Base-by-base conservation (phyloP, 1,140 invertebrate genomes). In the Drosophila triauraria region DNA sequence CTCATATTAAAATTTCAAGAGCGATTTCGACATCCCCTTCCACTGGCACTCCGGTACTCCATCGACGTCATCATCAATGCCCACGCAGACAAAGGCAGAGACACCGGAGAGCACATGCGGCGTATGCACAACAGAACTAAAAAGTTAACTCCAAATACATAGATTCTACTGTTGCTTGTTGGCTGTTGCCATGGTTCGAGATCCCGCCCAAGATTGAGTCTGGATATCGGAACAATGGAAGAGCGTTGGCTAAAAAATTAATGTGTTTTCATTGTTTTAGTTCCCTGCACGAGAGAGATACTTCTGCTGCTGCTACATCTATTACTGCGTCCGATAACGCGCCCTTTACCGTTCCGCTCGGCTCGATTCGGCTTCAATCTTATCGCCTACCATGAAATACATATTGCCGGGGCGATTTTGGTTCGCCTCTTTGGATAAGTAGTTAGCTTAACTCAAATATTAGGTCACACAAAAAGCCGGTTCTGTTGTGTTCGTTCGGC, bases 401-500 rank as follows among this genome's bases (percentile, higher is more conserved):
- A 25, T 20, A 59, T 61, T 48, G 32, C 23, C 46, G 48, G 42
- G 35, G 51, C 59, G 71, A 63, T 38, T 58, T 77, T 53, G 35
- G 42, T 42, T 58, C 38, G 70, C 17, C 53, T 62, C 81, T 64
- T 85, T 81, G 78, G 74, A 67, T 74, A 81, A 78, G 78, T 85
- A 47, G 78, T 77, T 70, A 62, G 64, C 59, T 60, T 65, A 61
- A 58, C 57, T 70, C 65, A 58, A 54, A 63, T 75, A 63, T 68
- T 54, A 64, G 71, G 71, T 75, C 71, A 75, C 70, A 78, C 64
- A 71, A 82, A 83, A 86, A 86, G 82, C 82, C 83, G 82, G 82
- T 87, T 77, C 69, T 82, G 75, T 71, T 76, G 50, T 76, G 65
- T 64, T 68, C 38, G 32, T 25, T 70, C 46, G 40, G 30, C 48